Evolutionary conservation across 2,888 invertebrate genomes (phyloP).

Genomic region (Oithona nana): DNA sequence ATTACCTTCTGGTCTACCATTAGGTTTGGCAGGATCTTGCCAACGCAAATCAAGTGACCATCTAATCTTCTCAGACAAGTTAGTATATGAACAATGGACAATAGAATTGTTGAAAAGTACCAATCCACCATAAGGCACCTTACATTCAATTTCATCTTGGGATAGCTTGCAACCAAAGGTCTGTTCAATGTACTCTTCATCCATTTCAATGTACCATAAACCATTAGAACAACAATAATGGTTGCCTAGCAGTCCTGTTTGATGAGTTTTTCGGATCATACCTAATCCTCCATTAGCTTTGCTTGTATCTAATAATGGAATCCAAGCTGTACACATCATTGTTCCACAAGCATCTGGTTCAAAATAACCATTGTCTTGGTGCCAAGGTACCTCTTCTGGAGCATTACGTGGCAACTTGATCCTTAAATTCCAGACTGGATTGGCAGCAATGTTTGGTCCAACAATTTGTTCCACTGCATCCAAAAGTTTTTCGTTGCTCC

Average conservation of each 20-base stretch:
- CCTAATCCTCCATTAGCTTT: not conserved
- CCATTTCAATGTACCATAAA: not conserved
- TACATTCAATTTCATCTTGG: not conserved
- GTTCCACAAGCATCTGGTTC: not conserved
- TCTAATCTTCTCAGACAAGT: not conserved
- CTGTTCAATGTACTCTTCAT: not conserved
- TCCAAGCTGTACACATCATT: not conserved
- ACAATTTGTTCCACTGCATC: not conserved
- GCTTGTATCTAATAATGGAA: not conserved
- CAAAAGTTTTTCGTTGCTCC: not conserved
- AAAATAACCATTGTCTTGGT: not conserved
- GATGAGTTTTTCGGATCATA: not conserved
- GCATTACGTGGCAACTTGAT: not conserved
- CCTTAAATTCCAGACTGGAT: not conserved
- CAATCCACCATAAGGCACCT: not conserved
- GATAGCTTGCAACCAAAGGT: not conserved
- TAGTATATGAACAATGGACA: not conserved
- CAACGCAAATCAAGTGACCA: not conserved
- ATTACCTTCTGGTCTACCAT: not conserved
- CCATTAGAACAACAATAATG: not conserved
- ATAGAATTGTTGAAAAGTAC: not conserved
- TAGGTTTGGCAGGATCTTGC: not conserved
- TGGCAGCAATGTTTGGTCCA: not conserved
- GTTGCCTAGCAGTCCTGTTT: not conserved
- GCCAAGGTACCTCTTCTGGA: not conserved